Percentiles rank a stretch among this genome's conserved stretches.
Conservation (phyloP, 2,888 invertebrate genomes). For the Drosophila aldrichi region DNA sequence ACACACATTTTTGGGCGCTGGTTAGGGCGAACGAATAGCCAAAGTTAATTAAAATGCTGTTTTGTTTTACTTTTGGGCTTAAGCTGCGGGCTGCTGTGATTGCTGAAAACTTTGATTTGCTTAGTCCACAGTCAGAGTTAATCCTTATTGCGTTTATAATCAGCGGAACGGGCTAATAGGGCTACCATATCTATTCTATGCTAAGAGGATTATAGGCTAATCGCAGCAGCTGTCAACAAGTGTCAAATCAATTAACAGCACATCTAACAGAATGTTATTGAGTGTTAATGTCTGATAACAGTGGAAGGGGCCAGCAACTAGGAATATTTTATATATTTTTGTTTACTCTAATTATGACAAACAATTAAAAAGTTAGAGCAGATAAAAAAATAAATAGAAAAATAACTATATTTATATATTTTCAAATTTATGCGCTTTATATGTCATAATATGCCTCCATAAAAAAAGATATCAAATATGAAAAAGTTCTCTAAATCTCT, state of each 20-base stretch:
- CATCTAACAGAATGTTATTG: conserved; percentile 2
- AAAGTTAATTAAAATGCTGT: conserved; percentile 75
- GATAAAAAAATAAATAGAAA: background rate
- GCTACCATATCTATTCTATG: background rate
- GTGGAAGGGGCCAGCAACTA: background rate
- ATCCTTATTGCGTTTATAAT: conserved; percentile 35
- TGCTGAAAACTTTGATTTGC: conserved; percentile 33
- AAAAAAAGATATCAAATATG: too few species aligned
- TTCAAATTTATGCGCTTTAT: background rate
- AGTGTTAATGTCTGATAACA: background rate
- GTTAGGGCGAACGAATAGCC: conserved; percentile 22
- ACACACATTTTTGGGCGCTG: conserved; percentile 31
- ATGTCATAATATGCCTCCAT: too few species aligned
- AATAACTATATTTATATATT: background rate
- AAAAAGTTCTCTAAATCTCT: background rate
- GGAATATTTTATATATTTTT: background rate
- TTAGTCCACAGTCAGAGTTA: conserved; percentile 29
- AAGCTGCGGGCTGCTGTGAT: conserved; percentile 46
- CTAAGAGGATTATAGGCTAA: conserved; percentile 20
- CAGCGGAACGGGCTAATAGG: conserved; percentile 2
- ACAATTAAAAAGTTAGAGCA: background rate
- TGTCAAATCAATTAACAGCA: conserved; percentile 8
- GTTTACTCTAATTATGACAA: background rate
- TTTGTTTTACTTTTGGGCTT: conserved; percentile 61
- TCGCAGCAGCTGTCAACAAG: conserved; percentile 10